phyloP scores from a whole-genome alignment of 2,888 invertebrate species.

The Mesopsocus fuscifrons region DNA sequence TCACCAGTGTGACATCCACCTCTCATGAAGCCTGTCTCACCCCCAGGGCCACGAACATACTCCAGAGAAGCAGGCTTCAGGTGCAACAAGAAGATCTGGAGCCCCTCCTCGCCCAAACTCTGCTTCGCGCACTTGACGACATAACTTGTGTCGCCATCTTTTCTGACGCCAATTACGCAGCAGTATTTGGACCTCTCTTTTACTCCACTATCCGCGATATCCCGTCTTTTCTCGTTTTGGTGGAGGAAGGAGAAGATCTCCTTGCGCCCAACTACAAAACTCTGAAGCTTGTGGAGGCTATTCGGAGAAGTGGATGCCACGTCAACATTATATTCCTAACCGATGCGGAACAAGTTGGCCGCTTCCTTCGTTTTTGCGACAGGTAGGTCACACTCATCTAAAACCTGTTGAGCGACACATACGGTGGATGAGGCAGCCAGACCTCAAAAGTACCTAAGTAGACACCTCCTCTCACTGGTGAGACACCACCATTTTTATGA shows the following conservation, averaged over 20 bases:
- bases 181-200: constrained; percentile 30
- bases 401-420: no score
- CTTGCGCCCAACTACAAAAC: constrained; percentile 38
- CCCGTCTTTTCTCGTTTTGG: constrained; percentile 35
- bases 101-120: constrained; percentile 9
- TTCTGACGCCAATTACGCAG: constrained; percentile 32
- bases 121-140: constrained; percentile 18
- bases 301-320: constrained; percentile 43
- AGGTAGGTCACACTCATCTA: constrained; percentile 30
- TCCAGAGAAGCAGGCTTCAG: no score
- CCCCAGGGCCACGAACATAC: no score
- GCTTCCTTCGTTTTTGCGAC: constrained; percentile 50
- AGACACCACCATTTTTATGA: no score
- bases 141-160: constrained; percentile 33
- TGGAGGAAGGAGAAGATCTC: constrained; percentile 43
- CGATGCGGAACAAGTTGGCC: constrained; percentile 46
- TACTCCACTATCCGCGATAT: constrained; percentile 28
- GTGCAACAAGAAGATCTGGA: constrained; percentile 9
- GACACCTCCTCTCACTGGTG: no score
- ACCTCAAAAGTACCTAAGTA: neutral
- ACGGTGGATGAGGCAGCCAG: neutral
- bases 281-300: constrained; percentile 33
- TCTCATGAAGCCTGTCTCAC: no score
- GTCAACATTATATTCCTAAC: constrained; percentile 48
- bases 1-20: no score